Percentiles rank a stretch among this genome's conserved stretches.
phyloP scores from a whole-genome alignment of 2,888 invertebrate species.

The Eupithecia tripunctaria region DNA sequence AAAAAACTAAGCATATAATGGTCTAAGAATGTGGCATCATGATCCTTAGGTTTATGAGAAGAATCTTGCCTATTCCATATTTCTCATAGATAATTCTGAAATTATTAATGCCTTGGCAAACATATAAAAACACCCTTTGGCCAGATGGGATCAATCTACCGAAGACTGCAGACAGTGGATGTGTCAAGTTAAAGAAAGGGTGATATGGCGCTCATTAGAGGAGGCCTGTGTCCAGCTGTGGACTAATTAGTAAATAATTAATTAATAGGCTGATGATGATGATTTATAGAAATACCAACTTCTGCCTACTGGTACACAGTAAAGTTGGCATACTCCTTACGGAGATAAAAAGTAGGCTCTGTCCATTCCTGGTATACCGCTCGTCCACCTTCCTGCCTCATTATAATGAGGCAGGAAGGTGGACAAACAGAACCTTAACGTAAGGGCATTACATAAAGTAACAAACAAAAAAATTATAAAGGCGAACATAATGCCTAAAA shows the following conservation, averaged over 20 bases:
- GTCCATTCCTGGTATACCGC: not conserved
- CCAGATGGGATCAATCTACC: too few species aligned
- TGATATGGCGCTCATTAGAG: too few species aligned
- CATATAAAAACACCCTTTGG: too few species aligned
- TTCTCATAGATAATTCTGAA: not conserved
- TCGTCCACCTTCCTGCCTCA: not conserved
- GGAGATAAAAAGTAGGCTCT: not conserved
- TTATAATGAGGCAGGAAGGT: too few species aligned
- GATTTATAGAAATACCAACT: not conserved
- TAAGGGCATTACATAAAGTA: too few species aligned
- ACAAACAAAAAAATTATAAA: not conserved
- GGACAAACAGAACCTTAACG: too few species aligned
- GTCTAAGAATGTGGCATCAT: not conserved
- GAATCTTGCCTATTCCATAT: not conserved
- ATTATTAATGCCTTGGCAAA: too few species aligned
- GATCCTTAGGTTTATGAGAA: not conserved
- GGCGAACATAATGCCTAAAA: not conserved
- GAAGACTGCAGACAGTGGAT: too few species aligned
- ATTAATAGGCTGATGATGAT: too few species aligned
- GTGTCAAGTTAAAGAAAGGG: too few species aligned
- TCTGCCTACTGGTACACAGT: not conserved
- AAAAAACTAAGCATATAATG: not conserved
- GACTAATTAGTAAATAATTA: too few species aligned
- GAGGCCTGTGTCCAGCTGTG: too few species aligned
- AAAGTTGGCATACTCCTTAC: not conserved